Evolutionary conservation across 1,140 invertebrate species (phyloP).

Genomic region (Araneus ventricosus): DNA sequence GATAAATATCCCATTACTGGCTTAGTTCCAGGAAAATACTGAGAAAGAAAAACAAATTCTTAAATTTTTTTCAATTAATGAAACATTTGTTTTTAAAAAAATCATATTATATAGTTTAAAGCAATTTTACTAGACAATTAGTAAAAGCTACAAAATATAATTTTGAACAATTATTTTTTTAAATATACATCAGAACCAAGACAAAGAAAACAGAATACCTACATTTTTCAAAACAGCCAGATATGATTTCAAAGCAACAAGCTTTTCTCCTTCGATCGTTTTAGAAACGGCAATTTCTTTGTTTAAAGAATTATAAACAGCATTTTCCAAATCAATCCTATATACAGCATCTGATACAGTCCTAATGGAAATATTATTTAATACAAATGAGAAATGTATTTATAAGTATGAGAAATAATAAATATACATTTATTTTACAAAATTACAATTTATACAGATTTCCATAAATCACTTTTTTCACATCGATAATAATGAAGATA

Average conservation of each 20-base stretch:
- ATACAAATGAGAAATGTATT: too few relatives aligned
- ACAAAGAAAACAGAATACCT: constrained; percentile 32
- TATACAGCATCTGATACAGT: constrained; percentile 82
- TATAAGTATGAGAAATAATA: too few relatives aligned
- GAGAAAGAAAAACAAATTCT: background rate
- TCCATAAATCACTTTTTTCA: too few relatives aligned
- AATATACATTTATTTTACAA: too few relatives aligned
- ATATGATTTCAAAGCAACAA: constrained; percentile 87
- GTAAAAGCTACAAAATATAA: too few relatives aligned
- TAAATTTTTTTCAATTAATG: too few relatives aligned
- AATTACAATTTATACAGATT: too few relatives aligned
- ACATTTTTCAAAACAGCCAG: constrained; percentile 85
- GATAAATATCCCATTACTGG: constrained; percentile 85
- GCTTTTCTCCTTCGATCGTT: constrained; percentile 85
- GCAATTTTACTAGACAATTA: too few relatives aligned
- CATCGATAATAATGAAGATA: too few relatives aligned
- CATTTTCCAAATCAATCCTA: constrained; percentile 92
- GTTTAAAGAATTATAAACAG: constrained; percentile 88
- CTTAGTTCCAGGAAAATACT: constrained; percentile 87
- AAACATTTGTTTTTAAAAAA: too few relatives aligned
- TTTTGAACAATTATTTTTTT: too few relatives aligned
- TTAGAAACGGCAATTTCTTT: constrained; percentile 89
- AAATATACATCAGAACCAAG: background rate
- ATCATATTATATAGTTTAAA: too few relatives aligned
- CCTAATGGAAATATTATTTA: background rate